Evolutionary conservation across 1,140 invertebrate species (phyloP).

Genomic region (Augochlora pura): DNA sequence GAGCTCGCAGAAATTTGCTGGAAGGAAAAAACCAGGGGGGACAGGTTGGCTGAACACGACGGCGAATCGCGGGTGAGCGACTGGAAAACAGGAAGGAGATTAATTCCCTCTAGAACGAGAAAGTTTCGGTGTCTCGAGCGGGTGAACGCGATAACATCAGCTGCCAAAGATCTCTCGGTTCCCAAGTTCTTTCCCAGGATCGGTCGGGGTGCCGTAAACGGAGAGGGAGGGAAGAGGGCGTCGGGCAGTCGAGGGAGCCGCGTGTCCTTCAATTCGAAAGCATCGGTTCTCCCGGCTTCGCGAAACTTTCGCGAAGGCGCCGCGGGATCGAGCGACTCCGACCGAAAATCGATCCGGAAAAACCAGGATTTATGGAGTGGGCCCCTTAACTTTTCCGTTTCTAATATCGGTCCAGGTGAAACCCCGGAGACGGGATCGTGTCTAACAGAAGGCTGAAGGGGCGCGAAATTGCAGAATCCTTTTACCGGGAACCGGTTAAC

Average conservation of each 20-base stretch:
- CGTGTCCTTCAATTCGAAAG: slow-evolving; percentile 7
- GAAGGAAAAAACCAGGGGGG: not conserved
- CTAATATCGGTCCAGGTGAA: not conserved
- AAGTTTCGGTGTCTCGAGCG: slow-evolving; percentile 15
- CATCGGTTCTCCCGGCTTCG: not conserved
- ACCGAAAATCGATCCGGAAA: slow-evolving; percentile 2
- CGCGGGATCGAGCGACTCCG: not conserved
- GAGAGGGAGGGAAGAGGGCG: too few relatives aligned
- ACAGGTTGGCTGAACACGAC: not conserved
- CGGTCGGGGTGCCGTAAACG: too few relatives aligned
- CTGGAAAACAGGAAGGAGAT: slow-evolving; percentile 16
- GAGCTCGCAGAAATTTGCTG: slow-evolving; percentile 14
- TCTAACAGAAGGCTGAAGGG: not conserved
- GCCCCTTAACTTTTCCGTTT: not conserved
- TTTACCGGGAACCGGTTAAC: not conserved
- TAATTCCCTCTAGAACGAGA: not conserved
- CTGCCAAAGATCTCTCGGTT: not conserved
- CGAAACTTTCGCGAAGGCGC: not conserved
- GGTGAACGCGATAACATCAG: slow-evolving; percentile 15
- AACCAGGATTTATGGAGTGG: not conserved
- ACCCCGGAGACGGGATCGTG: not conserved
- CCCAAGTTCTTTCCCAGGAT: not conserved
- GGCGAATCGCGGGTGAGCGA: too few relatives aligned
- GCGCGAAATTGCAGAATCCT: not conserved
- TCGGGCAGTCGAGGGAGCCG: not conserved